A percentile compares a stretch with the other conserved stretches of the same genome.
These are phyloP conservation scores for Rhombomys opimus DNA, from an alignment of 2,113 vertebrate species.

Conservation along the genomic window DNA sequence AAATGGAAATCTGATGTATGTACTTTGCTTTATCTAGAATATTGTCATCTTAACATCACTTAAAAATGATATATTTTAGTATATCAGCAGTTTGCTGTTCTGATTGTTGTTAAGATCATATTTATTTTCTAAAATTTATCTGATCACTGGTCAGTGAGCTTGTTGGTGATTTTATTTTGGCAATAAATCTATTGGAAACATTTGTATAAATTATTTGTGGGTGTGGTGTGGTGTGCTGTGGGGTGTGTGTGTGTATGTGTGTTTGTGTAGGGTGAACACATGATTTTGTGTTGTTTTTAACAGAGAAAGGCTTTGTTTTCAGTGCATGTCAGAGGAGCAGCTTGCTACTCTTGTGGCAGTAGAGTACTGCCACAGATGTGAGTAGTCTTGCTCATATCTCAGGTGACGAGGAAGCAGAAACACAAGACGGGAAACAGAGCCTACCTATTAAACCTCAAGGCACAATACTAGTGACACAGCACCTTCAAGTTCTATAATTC, in stretches of 20 bases:
- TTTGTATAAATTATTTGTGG: not conserved
- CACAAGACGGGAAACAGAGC: too few relatives aligned
- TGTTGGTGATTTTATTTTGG: not conserved
- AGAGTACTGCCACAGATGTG: not conserved
- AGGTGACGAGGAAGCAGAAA: not conserved
- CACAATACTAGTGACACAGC: not conserved
- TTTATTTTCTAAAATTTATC: not conserved
- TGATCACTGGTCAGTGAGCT: not conserved
- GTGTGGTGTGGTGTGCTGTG: not conserved
- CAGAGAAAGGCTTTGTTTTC: too few relatives aligned
- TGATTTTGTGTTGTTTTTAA: not conserved
- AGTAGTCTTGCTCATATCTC: not conserved
- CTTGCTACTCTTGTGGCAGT: not conserved
- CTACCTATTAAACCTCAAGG: too few relatives aligned
- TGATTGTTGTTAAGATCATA: not conserved
- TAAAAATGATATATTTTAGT: not conserved
- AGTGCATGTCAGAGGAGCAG: not conserved
- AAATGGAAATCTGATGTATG: not conserved
- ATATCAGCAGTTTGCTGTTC: not conserved
- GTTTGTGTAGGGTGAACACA: not conserved
- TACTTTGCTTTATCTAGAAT: not conserved
- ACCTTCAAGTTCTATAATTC: not conserved
- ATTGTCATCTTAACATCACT: not conserved
- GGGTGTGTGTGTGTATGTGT: not conserved
- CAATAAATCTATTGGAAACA: not conserved